Evolutionary conservation across 2,888 invertebrate genomes (phyloP).

Genomic region (Lypha dubia): DNA sequence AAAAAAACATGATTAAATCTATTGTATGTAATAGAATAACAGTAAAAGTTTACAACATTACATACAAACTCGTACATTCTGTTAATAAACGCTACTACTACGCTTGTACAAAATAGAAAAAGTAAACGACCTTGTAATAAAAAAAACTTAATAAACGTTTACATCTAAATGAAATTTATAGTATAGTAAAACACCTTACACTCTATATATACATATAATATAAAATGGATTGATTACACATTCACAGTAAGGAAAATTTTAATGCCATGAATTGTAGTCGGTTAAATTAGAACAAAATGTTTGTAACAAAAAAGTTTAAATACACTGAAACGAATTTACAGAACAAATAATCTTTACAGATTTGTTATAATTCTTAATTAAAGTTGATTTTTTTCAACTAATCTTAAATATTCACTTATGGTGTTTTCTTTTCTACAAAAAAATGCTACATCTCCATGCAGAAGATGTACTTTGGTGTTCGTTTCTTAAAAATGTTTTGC

Average conservation of each 20-base stretch:
- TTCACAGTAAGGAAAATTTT: conserved; percentile 36
- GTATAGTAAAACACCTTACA: conserved; percentile 45
- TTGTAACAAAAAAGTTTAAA: background rate
- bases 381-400: too few relatives aligned
- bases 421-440: too few relatives aligned
- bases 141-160: conserved; percentile 47
- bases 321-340: background rate
- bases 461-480: too few relatives aligned
- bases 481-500: too few relatives aligned
- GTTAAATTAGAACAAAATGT: background rate
- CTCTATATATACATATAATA: conserved; percentile 1
- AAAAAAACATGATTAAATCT: conserved; percentile 20
- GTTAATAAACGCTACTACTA: background rate
- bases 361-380: too few relatives aligned
- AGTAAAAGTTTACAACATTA: conserved; percentile 34
- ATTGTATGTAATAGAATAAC: conserved; percentile 33
- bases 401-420: too few relatives aligned
- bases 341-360: too few relatives aligned
- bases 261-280: conserved; percentile 24
- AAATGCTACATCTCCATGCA: too few relatives aligned
- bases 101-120: conserved; percentile 44
- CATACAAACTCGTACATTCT: background rate
- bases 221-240: conserved; percentile 59
- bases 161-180: conserved; percentile 26
- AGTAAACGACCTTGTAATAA: conserved; percentile 71